A percentile compares a stretch with the other conserved stretches of the same genome.
Conservation (phyloP, 2,797 vertebrate genomes). For the Microctenopoma stevenorrisi region DNA sequence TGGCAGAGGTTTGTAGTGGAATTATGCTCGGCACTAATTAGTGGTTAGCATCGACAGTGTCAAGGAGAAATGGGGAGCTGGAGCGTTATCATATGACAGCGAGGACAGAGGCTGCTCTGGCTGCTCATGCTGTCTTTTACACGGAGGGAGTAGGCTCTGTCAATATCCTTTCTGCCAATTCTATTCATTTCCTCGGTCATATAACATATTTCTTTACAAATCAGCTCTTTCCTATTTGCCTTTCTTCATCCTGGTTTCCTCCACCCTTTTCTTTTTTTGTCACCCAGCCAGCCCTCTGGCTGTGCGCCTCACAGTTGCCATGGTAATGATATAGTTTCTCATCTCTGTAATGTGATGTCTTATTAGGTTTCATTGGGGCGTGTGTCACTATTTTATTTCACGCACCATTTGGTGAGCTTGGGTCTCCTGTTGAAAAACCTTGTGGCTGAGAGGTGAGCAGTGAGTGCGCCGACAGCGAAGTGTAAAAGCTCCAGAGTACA, state of each 20-base stretch:
- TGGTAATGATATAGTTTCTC: conserved; percentile 84
- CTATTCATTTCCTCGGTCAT: conserved; percentile 47
- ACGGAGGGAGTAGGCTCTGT: conserved; percentile 20
- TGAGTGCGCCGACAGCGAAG: conserved; percentile 43
- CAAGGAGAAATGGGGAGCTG: conserved; percentile 62
- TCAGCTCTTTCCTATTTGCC: conserved; percentile 44
- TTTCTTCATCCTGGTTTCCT: conserved; percentile 58
- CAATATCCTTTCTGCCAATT: conserved; percentile 31
- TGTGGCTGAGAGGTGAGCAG: conserved; percentile 65
- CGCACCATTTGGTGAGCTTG: conserved; percentile 77
- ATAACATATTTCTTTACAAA: conserved; percentile 50
- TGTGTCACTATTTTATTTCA: conserved; percentile 84
- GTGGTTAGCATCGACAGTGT: conserved; percentile 62
- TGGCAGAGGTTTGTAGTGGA: conserved; percentile 55
- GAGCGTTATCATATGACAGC: conserved; percentile 50
- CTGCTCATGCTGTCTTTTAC: conserved; percentile 46
- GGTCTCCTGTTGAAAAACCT: conserved; percentile 55
- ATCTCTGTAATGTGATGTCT: conserved; percentile 84
- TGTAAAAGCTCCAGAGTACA: conserved; percentile 32
- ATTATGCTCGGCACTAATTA: conserved; percentile 76
- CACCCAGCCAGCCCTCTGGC: conserved; percentile 76
- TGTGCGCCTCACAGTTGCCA: conserved; percentile 80
- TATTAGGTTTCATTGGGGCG: conserved; percentile 81
- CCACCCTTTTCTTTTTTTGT: conserved; percentile 67
- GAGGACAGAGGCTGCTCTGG: conserved; percentile 10